A percentile compares a stretch with the other conserved stretches of the same genome.
These are phyloP conservation scores for Nothobranchius furzeri DNA, from an alignment of 2,113 vertebrate genomes.

Conservation along the genomic window DNA sequence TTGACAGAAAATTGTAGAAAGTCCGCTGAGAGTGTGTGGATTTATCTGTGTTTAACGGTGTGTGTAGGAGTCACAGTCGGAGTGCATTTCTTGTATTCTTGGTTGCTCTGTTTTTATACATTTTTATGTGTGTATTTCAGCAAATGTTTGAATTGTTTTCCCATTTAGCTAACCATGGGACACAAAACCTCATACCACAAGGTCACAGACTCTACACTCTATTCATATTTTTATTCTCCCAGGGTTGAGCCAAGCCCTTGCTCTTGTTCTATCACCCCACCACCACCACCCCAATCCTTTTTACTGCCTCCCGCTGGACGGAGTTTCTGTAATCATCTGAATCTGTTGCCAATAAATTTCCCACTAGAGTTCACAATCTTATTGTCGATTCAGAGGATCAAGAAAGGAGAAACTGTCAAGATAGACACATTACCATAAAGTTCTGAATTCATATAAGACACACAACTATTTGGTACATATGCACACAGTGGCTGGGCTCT, in stretches of 20 bases:
- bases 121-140: constrained; percentile 6
- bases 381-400: constrained; percentile 58
- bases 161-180: constrained; percentile 48
- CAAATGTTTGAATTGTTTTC: constrained; percentile 41
- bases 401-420: constrained; percentile 47
- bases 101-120: background rate
- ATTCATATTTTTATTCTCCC: constrained; percentile 64
- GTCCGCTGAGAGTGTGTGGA: background rate
- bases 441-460: constrained; percentile 10
- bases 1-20: background rate
- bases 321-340: constrained; percentile 69
- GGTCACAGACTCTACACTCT: constrained; percentile 61
- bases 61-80: background rate
- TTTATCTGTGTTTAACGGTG: constrained; percentile 9
- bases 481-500: constrained; percentile 38
- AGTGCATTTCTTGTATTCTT: constrained; percentile 11
- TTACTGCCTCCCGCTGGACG: constrained; percentile 54
- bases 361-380: constrained; percentile 61
- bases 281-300: constrained; percentile 39
- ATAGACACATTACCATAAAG: constrained; percentile 31
- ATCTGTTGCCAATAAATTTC: constrained; percentile 71
- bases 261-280: constrained; percentile 7
- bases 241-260: constrained; percentile 50
- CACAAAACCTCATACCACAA: constrained; percentile 67
- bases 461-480: constrained; percentile 13